Evolutionary conservation across 2,888 invertebrate species (phyloP).

Genomic region (Caenorhabditis sp.): DNA sequence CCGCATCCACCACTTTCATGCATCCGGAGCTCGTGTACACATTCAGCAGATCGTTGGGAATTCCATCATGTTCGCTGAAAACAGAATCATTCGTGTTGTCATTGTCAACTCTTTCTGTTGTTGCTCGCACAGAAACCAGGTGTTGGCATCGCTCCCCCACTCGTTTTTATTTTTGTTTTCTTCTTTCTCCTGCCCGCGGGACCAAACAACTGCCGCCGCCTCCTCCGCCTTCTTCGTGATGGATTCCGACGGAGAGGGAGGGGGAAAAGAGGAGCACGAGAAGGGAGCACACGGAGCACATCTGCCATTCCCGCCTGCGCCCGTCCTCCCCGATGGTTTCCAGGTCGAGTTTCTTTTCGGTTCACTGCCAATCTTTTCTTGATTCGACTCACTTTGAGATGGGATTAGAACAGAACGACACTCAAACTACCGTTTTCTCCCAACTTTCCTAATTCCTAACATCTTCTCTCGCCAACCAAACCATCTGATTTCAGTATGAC

Average conservation of each 20-base stretch:
- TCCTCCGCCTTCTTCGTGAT: slow-evolving; percentile 47
- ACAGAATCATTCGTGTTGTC: slow-evolving; percentile 5
- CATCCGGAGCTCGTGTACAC: slow-evolving; percentile 36
- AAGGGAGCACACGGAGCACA: slow-evolving; percentile 26
- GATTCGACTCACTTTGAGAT: too few species aligned
- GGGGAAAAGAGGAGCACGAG: slow-evolving; percentile 2
- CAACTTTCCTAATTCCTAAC: too few species aligned
- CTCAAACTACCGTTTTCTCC: too few species aligned
- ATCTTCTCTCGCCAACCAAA: not conserved
- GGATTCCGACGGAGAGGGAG: not conserved
- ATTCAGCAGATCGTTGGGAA: slow-evolving; percentile 41
- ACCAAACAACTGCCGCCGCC: slow-evolving; percentile 51
- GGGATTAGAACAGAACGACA: too few species aligned
- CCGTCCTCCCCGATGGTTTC: slow-evolving; percentile 37
- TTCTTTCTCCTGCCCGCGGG: slow-evolving; percentile 33
- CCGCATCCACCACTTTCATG: slow-evolving; percentile 14
- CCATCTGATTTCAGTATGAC: slow-evolving; percentile 60
- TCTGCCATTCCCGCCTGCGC: slow-evolving; percentile 34
- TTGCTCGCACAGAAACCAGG: slow-evolving; percentile 33
- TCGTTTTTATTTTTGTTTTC: slow-evolving; percentile 49
- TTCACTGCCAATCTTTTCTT: not conserved
- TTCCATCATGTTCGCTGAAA: slow-evolving; percentile 39
- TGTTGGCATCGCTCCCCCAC: slow-evolving; percentile 27
- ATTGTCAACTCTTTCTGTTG: slow-evolving; percentile 15
- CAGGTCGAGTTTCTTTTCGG: slow-evolving; percentile 35